Evolutionary conservation across 2,888 invertebrate genomes (phyloP).

Genomic region (Cheilosia scutellata): DNA sequence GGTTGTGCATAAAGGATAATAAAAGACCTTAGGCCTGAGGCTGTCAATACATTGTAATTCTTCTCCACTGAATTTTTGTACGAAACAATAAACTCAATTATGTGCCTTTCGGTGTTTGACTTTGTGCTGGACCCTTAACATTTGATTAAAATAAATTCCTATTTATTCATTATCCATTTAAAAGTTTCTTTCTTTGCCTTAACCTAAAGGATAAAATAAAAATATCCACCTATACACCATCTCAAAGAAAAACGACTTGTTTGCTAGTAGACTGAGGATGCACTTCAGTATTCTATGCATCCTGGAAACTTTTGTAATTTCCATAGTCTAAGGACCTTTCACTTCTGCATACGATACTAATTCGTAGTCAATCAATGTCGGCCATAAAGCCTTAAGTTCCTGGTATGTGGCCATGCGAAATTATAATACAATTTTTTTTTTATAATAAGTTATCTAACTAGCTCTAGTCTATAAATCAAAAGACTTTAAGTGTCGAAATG

Average conservation of each 20-base stretch:
- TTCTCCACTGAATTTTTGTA: background rate
- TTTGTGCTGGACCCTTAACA: constrained; percentile 11
- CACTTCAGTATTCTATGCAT: background rate
- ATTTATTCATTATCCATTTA: constrained; percentile 25
- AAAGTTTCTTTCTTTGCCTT: constrained; percentile 14
- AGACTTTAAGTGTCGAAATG: constrained; percentile 36
- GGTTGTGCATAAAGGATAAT: background rate
- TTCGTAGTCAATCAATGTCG: constrained; percentile 29
- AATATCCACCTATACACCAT: constrained; percentile 3
- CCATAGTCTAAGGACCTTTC: constrained; percentile 7
- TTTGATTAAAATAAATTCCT: constrained; percentile 39
- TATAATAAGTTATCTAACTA: constrained; percentile 44
- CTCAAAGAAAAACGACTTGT: background rate
- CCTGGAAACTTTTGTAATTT: constrained; percentile 57
- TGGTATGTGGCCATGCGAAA: background rate
- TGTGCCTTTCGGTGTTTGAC: constrained; percentile 18
- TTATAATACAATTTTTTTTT: background rate
- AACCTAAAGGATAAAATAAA: background rate
- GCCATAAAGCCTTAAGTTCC: background rate
- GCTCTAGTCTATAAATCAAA: constrained; percentile 57
- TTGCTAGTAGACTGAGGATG: background rate
- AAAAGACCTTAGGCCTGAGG: constrained; percentile 5
- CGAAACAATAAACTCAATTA: constrained; percentile 34
- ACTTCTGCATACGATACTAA: background rate
- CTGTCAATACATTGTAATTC: constrained; percentile 3